phyloP scores from a whole-genome alignment of 2,888 invertebrate species.

The Clusia tigrina region DNA sequence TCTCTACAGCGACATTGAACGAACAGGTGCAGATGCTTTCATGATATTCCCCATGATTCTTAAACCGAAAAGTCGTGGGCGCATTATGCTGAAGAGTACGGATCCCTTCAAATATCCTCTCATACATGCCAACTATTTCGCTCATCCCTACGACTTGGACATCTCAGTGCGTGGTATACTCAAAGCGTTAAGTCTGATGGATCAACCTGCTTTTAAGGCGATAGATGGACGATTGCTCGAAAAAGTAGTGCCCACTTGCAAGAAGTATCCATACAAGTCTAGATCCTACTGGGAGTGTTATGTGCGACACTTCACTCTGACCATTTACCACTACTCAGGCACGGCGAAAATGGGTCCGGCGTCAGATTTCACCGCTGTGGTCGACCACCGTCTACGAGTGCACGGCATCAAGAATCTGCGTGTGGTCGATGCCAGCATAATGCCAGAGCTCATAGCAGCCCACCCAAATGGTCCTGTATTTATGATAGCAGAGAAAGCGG shows the following conservation, averaged over 20 bases:
- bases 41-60: constrained; percentile 71
- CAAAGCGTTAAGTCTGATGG: constrained; percentile 65
- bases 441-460: constrained; percentile 66
- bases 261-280: constrained; percentile 62
- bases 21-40: constrained; percentile 63
- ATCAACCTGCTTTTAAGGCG: constrained; percentile 66
- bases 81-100: constrained; percentile 69
- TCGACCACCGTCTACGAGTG: constrained; percentile 69
- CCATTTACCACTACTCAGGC: constrained; percentile 72
- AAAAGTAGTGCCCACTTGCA: constrained; percentile 69
- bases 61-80: constrained; percentile 74
- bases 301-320: constrained; percentile 69
- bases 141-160: constrained; percentile 70
- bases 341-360: constrained; percentile 74
- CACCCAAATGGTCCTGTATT: constrained; percentile 68
- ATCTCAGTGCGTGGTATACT: constrained; percentile 70
- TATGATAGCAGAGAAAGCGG: constrained; percentile 69
- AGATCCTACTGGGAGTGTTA: constrained; percentile 74
- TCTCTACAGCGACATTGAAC: constrained; percentile 60
- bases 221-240: constrained; percentile 67
- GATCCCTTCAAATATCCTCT: constrained; percentile 73
- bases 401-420: constrained; percentile 66
- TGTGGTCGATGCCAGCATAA: constrained; percentile 68
- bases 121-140: constrained; percentile 76
- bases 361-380: constrained; percentile 70